These are phyloP conservation scores for Auanema freiburgensis DNA, from an alignment of 2,888 invertebrate species.

Conservation along the genomic window DNA sequence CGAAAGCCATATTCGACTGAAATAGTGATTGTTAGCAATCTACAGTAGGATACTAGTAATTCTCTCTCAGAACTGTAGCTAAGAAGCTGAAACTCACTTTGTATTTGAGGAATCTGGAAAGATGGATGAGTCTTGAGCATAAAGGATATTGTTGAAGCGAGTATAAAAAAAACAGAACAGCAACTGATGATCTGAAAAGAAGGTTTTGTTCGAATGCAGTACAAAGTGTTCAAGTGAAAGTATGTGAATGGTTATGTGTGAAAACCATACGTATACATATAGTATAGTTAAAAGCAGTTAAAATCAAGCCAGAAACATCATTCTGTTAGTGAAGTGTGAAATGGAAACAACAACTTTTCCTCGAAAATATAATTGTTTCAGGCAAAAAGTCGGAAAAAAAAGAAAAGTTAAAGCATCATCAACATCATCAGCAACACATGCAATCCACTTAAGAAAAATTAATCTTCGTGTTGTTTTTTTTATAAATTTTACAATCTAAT, in stretches of 20 bases:
- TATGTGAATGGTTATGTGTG: background rate
- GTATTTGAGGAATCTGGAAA: constrained; percentile 80
- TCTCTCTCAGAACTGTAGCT: background rate
- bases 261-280: background rate
- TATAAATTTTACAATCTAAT: no score
- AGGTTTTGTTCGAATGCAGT: background rate
- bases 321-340: constrained; percentile 1
- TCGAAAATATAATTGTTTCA: background rate
- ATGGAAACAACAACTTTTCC: background rate
- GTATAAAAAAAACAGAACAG: constrained; percentile 91
- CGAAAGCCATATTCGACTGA: constrained; percentile 36
- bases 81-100: constrained; percentile 23
- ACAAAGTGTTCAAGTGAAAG: no score
- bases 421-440: no score
- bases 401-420: no score
- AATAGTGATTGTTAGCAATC: constrained; percentile 6
- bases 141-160: constrained; percentile 89
- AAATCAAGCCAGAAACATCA: background rate
- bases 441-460: no score
- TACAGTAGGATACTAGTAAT: background rate
- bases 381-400: background rate
- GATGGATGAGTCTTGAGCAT: constrained; percentile 94
- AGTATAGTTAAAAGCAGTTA: background rate
- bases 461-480: no score
- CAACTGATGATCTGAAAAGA: constrained; percentile 84